Evolutionary conservation across 2,797 vertebrate genomes (phyloP), one percentile per base, ranked within the genome.

Genomic region (Esox masquinongy): DNA sequence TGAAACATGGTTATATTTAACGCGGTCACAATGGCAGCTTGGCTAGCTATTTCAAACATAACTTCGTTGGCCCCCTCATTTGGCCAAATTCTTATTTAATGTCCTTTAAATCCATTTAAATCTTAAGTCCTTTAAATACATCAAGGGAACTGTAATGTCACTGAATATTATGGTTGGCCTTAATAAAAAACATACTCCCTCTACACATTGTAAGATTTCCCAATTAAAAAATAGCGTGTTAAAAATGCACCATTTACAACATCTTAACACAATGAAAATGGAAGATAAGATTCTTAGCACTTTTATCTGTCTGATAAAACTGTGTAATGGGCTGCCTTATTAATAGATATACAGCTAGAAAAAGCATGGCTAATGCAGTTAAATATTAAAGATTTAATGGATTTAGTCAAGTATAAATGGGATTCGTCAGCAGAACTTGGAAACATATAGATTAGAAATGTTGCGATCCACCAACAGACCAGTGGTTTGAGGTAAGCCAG

Each of bases 131-230:
- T n/a, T n/a, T n/a, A n/a, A n/a, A n/a, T n/a, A n/a, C n/a, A n/a
- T n/a, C 56, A 66, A 78, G 72, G 77, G 80, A 78, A 87, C 86
- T 72, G 72, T 88, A 80, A 89, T 87, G 68, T 86, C 76, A 74
- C 64, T 78, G 64, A 84, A 68, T 72, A 72, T 83, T 76, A 74
- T 74, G 66, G 71, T 31, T 73, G 26, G 1, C 51, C 72, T 71
- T 77, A 63, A 72, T 75, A 74, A 74, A 83, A 76, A 83, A 24
- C 14, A 22, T 5, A 61, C 22, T 24, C 11, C 76, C 70, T 73
- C 75, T 82, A 80, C 43, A 85, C 78, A 81, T 79, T 24, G 0
- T 74, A 53, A 43, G 2, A 7, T 4, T 61, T 4, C 22, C 22
- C 56, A 47, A 14, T 61, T 61, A 61, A 39, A 63, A 77, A 43